phyloP scores from a whole-genome alignment of 2,888 invertebrate genomes.

The Polyommatus iphigenia region DNA sequence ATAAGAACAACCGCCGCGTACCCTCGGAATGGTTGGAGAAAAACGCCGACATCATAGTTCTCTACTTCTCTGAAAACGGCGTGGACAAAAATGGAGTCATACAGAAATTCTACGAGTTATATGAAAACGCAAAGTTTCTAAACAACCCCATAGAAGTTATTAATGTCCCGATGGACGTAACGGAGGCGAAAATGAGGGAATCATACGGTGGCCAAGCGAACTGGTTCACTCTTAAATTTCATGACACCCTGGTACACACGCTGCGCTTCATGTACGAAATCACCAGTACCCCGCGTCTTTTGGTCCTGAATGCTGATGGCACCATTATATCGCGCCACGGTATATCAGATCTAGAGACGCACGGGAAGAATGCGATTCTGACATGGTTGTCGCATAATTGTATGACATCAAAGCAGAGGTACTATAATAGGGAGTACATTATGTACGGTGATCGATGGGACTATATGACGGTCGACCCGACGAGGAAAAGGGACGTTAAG shows the following conservation, averaged over 20 bases:
- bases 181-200: conserved; percentile 47
- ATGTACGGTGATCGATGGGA: conserved; percentile 60
- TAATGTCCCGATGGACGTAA: conserved; percentile 62
- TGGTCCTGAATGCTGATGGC: conserved; percentile 56
- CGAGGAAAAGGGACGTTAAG: conserved; percentile 39
- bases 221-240: conserved; percentile 63
- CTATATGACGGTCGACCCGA: conserved; percentile 44
- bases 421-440: conserved; percentile 50
- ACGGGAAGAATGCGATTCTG: conserved; percentile 65
- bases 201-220: conserved; percentile 63
- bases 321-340: conserved; percentile 57
- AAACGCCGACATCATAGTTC: conserved; percentile 56
- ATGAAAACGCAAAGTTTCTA: conserved; percentile 58
- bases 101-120: conserved; percentile 60
- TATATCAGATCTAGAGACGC: conserved; percentile 58
- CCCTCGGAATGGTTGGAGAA: conserved; percentile 54
- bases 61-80: conserved; percentile 58
- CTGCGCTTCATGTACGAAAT: conserved; percentile 59
- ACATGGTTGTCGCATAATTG: conserved; percentile 57
- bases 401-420: conserved; percentile 47
- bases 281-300: conserved; percentile 57
- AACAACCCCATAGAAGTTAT: conserved; percentile 69
- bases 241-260: conserved; percentile 54
- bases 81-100: conserved; percentile 58
- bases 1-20: conserved; percentile 52